These are phyloP conservation scores for Argyresthia albistria DNA, from an alignment of 2,888 invertebrate species.

Conservation along the genomic window DNA sequence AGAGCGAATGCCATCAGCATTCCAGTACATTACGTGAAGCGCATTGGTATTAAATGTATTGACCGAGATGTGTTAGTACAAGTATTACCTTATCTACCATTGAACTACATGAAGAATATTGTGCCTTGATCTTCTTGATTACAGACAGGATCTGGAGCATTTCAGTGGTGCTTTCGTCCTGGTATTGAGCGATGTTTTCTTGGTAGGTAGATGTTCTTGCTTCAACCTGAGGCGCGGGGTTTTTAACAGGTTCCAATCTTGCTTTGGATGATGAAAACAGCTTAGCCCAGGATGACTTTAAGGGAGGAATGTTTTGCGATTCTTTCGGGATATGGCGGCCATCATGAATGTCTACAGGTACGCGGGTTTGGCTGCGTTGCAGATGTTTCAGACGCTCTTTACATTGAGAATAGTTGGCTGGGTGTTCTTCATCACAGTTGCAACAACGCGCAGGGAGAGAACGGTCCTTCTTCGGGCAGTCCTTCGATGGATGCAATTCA, in stretches of 20 bases:
- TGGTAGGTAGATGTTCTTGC: background rate
- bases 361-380: background rate
- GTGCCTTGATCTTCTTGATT: background rate
- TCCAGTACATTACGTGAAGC: background rate
- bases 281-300: background rate
- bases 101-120: background rate
- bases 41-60: background rate
- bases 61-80: background rate
- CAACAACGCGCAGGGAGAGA: conserved; percentile 3
- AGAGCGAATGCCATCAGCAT: background rate
- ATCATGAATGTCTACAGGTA: too few relatives aligned
- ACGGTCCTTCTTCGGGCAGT: conserved; percentile 4
- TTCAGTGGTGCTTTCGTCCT: background rate
- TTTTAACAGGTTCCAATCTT: too few relatives aligned
- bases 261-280: background rate
- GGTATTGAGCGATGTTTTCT: background rate
- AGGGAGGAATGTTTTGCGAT: background rate
- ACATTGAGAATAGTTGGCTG: conserved; percentile 7
- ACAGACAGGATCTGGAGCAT: background rate
- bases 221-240: background rate
- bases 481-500: conserved; percentile 1
- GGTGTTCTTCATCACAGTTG: conserved; percentile 6
- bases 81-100: background rate
- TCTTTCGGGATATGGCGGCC: background rate
- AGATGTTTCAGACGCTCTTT: conserved; percentile 4